Conservation (phyloP, 2,113 vertebrate species). For the Electrona antarctica region DNA sequence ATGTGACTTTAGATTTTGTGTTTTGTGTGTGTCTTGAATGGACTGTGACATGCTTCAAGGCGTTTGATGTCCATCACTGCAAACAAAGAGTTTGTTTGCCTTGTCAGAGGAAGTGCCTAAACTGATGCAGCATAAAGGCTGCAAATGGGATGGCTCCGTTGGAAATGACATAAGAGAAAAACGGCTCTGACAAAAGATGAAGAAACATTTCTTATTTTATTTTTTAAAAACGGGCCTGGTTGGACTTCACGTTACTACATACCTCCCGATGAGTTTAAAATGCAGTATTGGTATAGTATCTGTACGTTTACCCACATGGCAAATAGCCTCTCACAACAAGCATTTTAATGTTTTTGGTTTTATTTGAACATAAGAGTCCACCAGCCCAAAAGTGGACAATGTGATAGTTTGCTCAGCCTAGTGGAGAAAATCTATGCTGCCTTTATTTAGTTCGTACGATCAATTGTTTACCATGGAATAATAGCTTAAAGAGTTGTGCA, state of each 20-base stretch:
- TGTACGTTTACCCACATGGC: conserved; percentile 1
- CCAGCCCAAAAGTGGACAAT: conserved; percentile 5
- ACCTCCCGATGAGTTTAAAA: conserved; percentile 16
- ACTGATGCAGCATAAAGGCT: conserved; percentile 9
- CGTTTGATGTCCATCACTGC: conserved; percentile 23
- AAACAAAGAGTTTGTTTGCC: neutral
- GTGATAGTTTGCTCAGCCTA: conserved; percentile 24
- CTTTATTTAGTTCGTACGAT: conserved; percentile 47
- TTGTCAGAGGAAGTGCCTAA: conserved; percentile 49
- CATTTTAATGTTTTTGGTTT: conserved; percentile 29
- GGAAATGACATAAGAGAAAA: neutral
- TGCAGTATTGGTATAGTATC: conserved; percentile 13
- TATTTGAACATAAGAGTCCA: neutral
- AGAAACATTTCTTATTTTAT: neutral
- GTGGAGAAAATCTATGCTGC: conserved; percentile 51
- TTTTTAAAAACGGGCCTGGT: neutral
- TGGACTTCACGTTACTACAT: neutral
- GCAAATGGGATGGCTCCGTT: neutral
- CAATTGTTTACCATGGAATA: conserved; percentile 45
- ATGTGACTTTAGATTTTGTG: conserved; percentile 16
- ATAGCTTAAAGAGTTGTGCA: conserved; percentile 49
- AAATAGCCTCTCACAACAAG: conserved; percentile 1
- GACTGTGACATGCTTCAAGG: conserved; percentile 21
- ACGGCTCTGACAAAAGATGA: neutral
- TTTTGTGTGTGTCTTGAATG: conserved; percentile 28